Evolutionary conservation across 2,888 invertebrate species (phyloP).

Genomic region (Drosophila nr. perissopoda): DNA sequence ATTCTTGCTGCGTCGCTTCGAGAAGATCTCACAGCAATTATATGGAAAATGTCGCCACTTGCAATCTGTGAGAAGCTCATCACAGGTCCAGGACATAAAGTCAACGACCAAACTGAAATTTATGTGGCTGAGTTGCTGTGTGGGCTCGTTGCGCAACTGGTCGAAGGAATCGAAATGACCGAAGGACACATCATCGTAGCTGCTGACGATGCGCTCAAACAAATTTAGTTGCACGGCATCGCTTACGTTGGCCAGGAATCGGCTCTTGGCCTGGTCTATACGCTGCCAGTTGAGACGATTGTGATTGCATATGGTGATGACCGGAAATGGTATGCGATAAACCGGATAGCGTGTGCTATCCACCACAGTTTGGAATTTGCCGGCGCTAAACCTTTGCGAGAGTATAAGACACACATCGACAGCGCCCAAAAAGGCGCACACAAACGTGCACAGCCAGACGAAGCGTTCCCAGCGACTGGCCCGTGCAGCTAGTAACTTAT

Average conservation of each 20-base stretch:
- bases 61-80: slow-evolving; percentile 84
- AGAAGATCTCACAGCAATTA: slow-evolving; percentile 85
- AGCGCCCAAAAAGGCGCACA: slow-evolving; percentile 79
- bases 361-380: slow-evolving; percentile 83
- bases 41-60: slow-evolving; percentile 84
- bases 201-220: slow-evolving; percentile 75
- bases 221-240: slow-evolving; percentile 56
- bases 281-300: slow-evolving; percentile 84
- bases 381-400: slow-evolving; percentile 80
- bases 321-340: slow-evolving; percentile 82
- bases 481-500: slow-evolving; percentile 66
- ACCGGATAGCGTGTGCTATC: slow-evolving; percentile 83
- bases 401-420: slow-evolving; percentile 81
- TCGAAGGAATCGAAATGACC: slow-evolving; percentile 79
- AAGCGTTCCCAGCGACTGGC: slow-evolving; percentile 74
- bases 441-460: slow-evolving; percentile 79
- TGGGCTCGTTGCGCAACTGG: slow-evolving; percentile 56
- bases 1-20: slow-evolving; percentile 84
- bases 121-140: slow-evolving; percentile 71
- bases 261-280: slow-evolving; percentile 70
- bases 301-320: slow-evolving; percentile 82
- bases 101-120: slow-evolving; percentile 81
- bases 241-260: slow-evolving; percentile 72
- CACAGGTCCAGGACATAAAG: slow-evolving; percentile 84
- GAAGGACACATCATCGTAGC: slow-evolving; percentile 79